Percentiles rank a stretch among this genome's conserved stretches.
Evolutionary conservation across 2,888 invertebrate species (phyloP).

Genomic region (Amblyteles armatorius): DNA sequence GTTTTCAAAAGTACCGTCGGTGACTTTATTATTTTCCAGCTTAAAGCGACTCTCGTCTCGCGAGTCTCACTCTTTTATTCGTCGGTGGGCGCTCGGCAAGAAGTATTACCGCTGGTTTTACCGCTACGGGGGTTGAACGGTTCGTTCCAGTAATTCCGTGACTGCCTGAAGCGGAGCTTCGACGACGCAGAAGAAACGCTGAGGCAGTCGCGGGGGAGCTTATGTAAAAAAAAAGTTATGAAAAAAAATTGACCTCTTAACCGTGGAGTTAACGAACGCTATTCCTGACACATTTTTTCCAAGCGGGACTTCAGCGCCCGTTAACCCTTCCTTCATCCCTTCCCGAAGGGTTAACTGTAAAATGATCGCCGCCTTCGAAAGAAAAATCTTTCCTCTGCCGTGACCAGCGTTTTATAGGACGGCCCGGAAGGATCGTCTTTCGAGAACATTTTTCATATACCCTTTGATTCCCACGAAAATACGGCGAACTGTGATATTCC

Average conservation of each 20-base stretch:
- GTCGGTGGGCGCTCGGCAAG: not conserved
- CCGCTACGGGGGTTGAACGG: slow-evolving; percentile 61
- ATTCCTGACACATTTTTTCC: slow-evolving; percentile 70
- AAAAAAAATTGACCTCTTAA: slow-evolving; percentile 76
- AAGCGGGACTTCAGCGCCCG: slow-evolving; percentile 17
- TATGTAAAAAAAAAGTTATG: slow-evolving; percentile 61
- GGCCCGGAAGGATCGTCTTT: not conserved
- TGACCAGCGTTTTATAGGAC: slow-evolving; percentile 10
- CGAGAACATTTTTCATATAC: not conserved
- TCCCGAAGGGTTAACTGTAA: slow-evolving; percentile 56
- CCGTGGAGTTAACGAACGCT: slow-evolving; percentile 73
- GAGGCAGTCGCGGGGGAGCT: slow-evolving; percentile 13
- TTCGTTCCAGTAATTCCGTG: slow-evolving; percentile 58
- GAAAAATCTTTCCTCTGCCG: slow-evolving; percentile 2
- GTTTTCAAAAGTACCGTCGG: slow-evolving; percentile 49
- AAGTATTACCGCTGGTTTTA: slow-evolving; percentile 48
- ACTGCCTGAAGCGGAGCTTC: slow-evolving; percentile 58
- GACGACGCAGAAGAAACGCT: not conserved
- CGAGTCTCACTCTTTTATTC: slow-evolving; percentile 41
- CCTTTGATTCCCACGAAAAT: not conserved
- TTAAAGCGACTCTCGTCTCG: slow-evolving; percentile 15
- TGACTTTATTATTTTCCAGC: slow-evolving; percentile 64
- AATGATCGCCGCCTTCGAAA: slow-evolving; percentile 10
- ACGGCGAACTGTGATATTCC: not conserved
- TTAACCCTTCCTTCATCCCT: slow-evolving; percentile 56